Base-by-base conservation (phyloP, 2,888 invertebrate genomes). In the Auanema freiburgensis region DNA sequence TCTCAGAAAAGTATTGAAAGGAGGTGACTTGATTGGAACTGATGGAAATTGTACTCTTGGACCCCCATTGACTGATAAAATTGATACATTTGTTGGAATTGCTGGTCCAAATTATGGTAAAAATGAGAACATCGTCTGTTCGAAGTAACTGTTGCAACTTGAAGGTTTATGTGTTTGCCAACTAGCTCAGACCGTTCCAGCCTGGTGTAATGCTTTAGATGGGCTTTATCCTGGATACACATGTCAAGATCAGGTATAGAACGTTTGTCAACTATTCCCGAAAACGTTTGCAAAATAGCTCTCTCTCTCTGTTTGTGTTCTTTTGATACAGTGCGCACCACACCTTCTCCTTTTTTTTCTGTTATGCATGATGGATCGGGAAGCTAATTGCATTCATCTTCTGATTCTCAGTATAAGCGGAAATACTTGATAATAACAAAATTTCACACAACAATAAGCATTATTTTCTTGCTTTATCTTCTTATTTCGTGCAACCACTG, bases 131-230 rank as follows among this genome's bases (percentile, higher is more conserved):
- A n/a, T 40, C 33, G 2, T 33, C 2, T 6, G 42, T 40, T 23
- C n/a, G 3, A 41, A 18, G 46, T 46, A 11, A 54, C 14, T 59
- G 2, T 59, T 21, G 2, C n/a, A n/a, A n/a, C n/a, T 46, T 66
- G 4, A 33, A 67, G 69, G 76, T 16, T 72, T 81, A 8, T 81
- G 81, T 57, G 78, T 81, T 23, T 81, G 81, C 57, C 81, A 81
- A 65, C 54, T 81, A 52, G 81, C 81, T 5, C 81, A 81, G 58
- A 81, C 81, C 2, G 78, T 81, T 2, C 81, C 81, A 1, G 81
- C 81, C 0, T 82, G 80, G 80, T 81, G 81, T 57, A 81, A 81
- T 65, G 81, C 81, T 18, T 65, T 81, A 25, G 81, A 81, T 53
- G 81, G 81, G 23, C 66, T 81, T 16, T 79, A 79, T 60, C 79